phyloP scores from a whole-genome alignment of 2,113 vertebrate species.

The Empidonax alnorum region DNA sequence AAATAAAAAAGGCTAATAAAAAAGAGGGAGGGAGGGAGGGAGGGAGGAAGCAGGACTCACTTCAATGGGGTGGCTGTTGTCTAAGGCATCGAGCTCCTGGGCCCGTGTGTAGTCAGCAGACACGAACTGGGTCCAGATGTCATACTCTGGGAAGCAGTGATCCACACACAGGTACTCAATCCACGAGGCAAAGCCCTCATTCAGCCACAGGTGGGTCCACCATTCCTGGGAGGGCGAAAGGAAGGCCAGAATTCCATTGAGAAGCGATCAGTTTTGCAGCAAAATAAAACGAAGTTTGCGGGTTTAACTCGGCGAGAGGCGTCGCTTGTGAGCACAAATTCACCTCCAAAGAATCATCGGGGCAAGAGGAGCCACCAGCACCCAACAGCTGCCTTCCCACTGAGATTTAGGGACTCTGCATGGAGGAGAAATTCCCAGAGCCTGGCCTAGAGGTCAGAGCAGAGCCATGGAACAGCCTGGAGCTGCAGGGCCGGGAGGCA shows the following conservation, averaged over 20 bases:
- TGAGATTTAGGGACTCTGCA: neutral
- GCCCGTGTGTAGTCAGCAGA: slow-evolving; percentile 97
- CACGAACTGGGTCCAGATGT: slow-evolving; percentile 99
- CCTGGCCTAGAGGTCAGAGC: neutral
- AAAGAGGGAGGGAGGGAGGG: neutral
- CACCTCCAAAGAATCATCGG: neutral
- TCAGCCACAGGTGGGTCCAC: slow-evolving; percentile 99
- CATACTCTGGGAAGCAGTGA: slow-evolving; percentile 98
- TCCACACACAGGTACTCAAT: slow-evolving; percentile 98
- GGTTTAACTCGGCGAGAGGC: too few relatives aligned
- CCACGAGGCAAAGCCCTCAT: slow-evolving; percentile 98
- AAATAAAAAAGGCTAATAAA: neutral
- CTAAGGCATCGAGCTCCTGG: slow-evolving; percentile 95
- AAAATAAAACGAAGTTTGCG: neutral
- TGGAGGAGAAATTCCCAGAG: neutral
- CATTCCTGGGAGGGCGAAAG: slow-evolving; percentile 84
- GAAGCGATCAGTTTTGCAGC: neutral
- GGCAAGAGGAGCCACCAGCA: neutral
- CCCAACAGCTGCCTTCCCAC: too few relatives aligned
- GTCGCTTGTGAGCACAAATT: neutral
- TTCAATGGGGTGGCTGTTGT: slow-evolving; percentile 98
- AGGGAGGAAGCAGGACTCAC: fast-evolving
- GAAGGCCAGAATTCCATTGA: neutral
- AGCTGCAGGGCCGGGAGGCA: neutral
- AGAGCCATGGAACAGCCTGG: neutral